Evolutionary conservation across 2,888 invertebrate species (phyloP), one percentile per base, ranked within the genome.

Genomic region (Plusia festucae): DNA sequence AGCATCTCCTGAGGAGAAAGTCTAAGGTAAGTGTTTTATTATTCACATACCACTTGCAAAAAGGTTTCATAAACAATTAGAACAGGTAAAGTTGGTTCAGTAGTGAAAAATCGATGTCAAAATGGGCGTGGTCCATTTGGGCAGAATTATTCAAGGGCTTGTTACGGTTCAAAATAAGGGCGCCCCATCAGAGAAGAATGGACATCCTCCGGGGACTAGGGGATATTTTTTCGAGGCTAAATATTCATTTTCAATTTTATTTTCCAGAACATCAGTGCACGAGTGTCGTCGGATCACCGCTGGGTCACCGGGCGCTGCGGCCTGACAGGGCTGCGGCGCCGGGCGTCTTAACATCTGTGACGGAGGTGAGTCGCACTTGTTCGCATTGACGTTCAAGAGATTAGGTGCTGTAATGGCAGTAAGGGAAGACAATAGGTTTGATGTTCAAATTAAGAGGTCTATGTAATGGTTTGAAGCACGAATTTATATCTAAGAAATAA

Each of bases 281-380:
- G 40, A 40, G n/a, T 40, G 15, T 5, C n/a, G n/a, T 40, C 40
- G n/a, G 4, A n/a, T 40, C n/a, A 15, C 40, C 15, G 40, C 40
- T 5, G 40, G 27, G 27, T 40, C 40, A n/a, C n/a, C 40, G n/a
- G 7, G 40, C 40, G 40, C 40, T 40, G 40, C 40, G n/a, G 40
- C 40, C 40, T n/a, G n/a, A n/a, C n/a, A n/a, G 34, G 40, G 40
- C 40, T 40, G 40, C n/a, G 40, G 40, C 40, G 40, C 40, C 40
- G 40, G 40, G 5, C 40, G 40, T 40, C 40, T n/a, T 40, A 40
- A n/a, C 40, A 40, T 40, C 40, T 40, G n/a, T n/a, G 40, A 40
- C 40, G 40, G 40, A 40, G 40, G 40, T 40, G n/a, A 40, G n/a
- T 0, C n/a, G n/a, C 40, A 34, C 5, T 4, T 34, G 34, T 34